Conservation (phyloP, 2,113 vertebrate species). For the Halichoeres trimaculatus region DNA sequence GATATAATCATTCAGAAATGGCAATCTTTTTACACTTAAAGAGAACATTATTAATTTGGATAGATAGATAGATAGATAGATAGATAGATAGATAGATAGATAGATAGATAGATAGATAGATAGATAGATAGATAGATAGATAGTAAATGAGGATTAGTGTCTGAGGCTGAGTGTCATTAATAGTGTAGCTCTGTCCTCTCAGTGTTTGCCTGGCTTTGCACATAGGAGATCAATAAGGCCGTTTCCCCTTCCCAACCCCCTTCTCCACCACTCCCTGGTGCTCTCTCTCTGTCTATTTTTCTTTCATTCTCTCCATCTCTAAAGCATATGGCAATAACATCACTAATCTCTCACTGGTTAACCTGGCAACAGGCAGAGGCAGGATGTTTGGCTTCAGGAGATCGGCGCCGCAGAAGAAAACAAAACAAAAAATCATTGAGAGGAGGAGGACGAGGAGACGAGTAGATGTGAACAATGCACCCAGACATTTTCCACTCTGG, state of each 20-base stretch:
- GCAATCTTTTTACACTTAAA: too few relatives aligned
- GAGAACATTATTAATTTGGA: constrained; percentile 22
- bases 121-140: constrained; percentile 68
- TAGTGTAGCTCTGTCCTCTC: constrained; percentile 81
- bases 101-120: constrained; percentile 66
- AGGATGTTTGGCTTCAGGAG: constrained; percentile 48
- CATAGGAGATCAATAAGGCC: constrained; percentile 82
- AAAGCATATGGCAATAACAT: constrained; percentile 74
- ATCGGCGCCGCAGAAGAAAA: constrained; percentile 29
- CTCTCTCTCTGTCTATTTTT: constrained; percentile 56
- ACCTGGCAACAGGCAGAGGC: constrained; percentile 67
- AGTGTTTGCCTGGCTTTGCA: constrained; percentile 85
- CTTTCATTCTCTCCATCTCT: constrained; percentile 32
- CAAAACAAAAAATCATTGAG: constrained; percentile 37
- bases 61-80: constrained; percentile 61
- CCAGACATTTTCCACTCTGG: constrained; percentile 48
- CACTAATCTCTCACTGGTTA: constrained; percentile 71
- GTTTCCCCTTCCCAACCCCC: constrained; percentile 78
- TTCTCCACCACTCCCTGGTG: constrained; percentile 59
- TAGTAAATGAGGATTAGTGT: constrained; percentile 64
- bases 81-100: constrained; percentile 65
- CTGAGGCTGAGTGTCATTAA: constrained; percentile 77
- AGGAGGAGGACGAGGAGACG: constrained; percentile 7
- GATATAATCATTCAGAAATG: too few relatives aligned
- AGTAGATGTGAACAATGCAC: constrained; percentile 36